Conservation (phyloP, 2,888 invertebrate genomes). For the Orthonevra nobilis region DNA sequence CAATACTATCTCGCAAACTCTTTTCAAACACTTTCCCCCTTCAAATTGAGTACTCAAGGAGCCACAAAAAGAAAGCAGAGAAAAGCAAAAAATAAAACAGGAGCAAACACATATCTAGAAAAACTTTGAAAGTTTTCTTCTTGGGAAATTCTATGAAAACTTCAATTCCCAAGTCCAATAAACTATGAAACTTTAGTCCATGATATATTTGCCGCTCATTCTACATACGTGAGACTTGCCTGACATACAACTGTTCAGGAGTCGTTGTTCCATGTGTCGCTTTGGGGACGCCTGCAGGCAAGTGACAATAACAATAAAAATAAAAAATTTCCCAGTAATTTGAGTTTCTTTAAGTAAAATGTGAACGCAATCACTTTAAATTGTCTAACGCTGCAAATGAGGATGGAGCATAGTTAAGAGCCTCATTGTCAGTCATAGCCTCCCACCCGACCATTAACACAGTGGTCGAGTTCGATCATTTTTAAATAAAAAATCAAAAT, state of each 20-base stretch:
- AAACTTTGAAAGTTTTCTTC: not conserved
- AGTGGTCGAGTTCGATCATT: no score
- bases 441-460: no score
- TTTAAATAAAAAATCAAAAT: no score
- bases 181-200: slow-evolving; percentile 48
- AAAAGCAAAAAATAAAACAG: not conserved
- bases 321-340: slow-evolving; percentile 57
- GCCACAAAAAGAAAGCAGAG: not conserved
- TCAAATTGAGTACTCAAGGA: slow-evolving; percentile 15
- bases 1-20: slow-evolving; percentile 3
- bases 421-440: no score
- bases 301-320: slow-evolving; percentile 64
- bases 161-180: slow-evolving; percentile 51
- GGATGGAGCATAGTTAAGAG: no score
- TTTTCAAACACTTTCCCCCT: slow-evolving; percentile 10
- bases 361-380: slow-evolving; percentile 64
- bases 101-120: not conserved
- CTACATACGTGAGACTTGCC: slow-evolving; percentile 1
- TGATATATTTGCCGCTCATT: slow-evolving; percentile 29
- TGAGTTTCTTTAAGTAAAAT: slow-evolving; percentile 65
- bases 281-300: not conserved
- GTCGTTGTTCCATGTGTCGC: not conserved
- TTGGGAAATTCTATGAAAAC: slow-evolving; percentile 25
- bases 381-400: slow-evolving; percentile 41
- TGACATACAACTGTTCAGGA: not conserved